Conservation (phyloP, 2,888 invertebrate species). For the Cryptus armator region DNA sequence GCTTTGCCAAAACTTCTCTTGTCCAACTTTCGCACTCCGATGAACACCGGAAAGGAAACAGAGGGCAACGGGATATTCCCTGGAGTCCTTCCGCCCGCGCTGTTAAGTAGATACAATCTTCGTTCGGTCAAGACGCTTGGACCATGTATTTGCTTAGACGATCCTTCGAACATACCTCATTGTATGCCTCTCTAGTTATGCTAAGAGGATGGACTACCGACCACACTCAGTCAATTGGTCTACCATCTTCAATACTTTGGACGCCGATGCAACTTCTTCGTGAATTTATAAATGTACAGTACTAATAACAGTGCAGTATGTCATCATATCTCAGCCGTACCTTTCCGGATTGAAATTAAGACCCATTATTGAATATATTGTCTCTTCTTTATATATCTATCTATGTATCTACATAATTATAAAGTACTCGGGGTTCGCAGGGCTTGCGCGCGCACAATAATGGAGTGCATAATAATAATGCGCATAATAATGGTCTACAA, state of each 20-base stretch:
- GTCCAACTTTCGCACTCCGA: constrained; percentile 52
- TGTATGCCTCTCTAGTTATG: constrained; percentile 2
- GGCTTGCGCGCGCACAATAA: too few relatives aligned
- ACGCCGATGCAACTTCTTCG: not conserved
- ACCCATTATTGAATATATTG: not conserved
- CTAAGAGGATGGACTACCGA: constrained; percentile 2
- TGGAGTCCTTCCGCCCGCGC: constrained; percentile 43
- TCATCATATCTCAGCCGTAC: not conserved
- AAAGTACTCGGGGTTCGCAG: too few relatives aligned
- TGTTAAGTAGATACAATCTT: constrained; percentile 54
- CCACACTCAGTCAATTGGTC: constrained; percentile 34
- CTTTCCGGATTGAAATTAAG: not conserved
- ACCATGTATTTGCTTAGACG: constrained; percentile 25
- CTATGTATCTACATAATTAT: too few relatives aligned
- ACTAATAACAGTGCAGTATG: not conserved
- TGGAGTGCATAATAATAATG: too few relatives aligned
- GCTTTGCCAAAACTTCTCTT: constrained; percentile 60
- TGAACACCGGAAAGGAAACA: constrained; percentile 40
- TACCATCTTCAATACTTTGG: constrained; percentile 1
- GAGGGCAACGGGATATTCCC: constrained; percentile 41
- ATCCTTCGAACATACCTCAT: constrained; percentile 33
- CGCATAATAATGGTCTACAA: too few relatives aligned
- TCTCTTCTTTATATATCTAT: too few relatives aligned
- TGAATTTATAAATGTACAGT: not conserved
- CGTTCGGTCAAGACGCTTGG: constrained; percentile 24